These are phyloP conservation scores for Eumacrocentrus americanus DNA, from an alignment of 2,888 invertebrate genomes.

Conservation along the genomic window DNA sequence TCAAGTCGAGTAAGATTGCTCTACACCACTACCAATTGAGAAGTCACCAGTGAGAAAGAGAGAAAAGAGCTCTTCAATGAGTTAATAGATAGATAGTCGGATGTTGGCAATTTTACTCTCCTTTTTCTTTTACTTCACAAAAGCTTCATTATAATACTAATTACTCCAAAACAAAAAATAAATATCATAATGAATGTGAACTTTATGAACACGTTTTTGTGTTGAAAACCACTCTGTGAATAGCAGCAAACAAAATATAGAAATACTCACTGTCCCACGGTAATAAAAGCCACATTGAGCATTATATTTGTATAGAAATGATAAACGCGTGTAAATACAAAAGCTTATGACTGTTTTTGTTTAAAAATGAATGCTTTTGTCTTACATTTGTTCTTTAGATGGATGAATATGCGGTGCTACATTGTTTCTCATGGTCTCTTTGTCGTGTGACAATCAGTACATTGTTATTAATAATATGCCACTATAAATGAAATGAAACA, in stretches of 20 bases:
- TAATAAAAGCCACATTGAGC: background rate
- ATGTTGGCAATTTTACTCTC: conserved; percentile 14
- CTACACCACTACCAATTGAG: background rate
- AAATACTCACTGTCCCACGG: background rate
- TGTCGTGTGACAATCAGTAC: background rate
- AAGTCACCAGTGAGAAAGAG: background rate
- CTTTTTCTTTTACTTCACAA: conserved; percentile 4
- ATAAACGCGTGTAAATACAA: background rate
- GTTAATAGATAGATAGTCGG: background rate
- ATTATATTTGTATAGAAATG: background rate
- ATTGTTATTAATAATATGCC: background rate
- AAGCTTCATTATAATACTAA: background rate
- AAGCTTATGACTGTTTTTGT: background rate
- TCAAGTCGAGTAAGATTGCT: conserved; percentile 3
- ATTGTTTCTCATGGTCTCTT: background rate
- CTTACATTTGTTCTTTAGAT: background rate
- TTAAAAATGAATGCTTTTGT: background rate
- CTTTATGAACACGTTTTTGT: too few species aligned
- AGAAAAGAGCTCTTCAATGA: background rate
- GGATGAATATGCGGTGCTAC: background rate
- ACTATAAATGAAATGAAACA: background rate
- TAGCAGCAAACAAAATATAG: background rate
- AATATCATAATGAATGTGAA: background rate
- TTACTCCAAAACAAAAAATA: background rate
- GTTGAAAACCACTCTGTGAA: background rate